Percentiles rank a stretch among this genome's conserved stretches.
These are phyloP conservation scores for Petrophora chlorosata DNA, from an alignment of 2,888 invertebrate genomes.

Conservation along the genomic window DNA sequence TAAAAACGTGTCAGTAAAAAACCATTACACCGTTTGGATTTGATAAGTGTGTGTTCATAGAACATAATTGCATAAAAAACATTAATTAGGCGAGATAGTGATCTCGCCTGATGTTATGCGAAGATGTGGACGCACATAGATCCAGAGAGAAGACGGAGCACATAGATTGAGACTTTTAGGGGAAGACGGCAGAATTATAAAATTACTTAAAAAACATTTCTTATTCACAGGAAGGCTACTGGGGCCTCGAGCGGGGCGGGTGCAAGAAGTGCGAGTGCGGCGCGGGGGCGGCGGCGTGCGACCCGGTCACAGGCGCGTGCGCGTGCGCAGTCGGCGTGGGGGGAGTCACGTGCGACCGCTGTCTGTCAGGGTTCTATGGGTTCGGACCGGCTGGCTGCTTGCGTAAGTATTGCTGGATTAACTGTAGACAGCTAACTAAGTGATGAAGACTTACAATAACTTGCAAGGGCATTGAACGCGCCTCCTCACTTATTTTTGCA, in stretches of 20 bases:
- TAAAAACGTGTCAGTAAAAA: too few species aligned
- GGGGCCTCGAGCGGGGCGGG: conserved; percentile 90
- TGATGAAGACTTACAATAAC: background rate
- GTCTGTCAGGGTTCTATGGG: conserved; percentile 90
- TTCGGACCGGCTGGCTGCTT: conserved; percentile 90
- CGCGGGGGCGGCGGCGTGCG: conserved; percentile 88
- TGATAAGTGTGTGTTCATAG: too few species aligned
- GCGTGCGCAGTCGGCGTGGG: conserved; percentile 90
- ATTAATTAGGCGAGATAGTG: too few species aligned
- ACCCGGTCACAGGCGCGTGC: conserved; percentile 90
- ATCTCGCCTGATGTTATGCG: too few species aligned
- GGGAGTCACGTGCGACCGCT: conserved; percentile 88
- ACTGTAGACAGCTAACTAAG: background rate
- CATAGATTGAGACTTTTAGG: too few species aligned
- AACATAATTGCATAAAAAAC: too few species aligned
- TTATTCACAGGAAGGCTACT: conserved; percentile 85
- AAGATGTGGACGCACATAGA: too few species aligned
- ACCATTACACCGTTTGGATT: too few species aligned
- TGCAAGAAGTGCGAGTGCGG: conserved; percentile 93
- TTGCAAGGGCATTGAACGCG: background rate
- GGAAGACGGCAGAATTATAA: too few species aligned
- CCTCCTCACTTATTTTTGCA: too few species aligned
- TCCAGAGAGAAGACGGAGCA: too few species aligned
- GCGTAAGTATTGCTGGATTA: conserved; percentile 77
- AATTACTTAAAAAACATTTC: background rate